A percentile compares a stretch with the other conserved stretches of the same genome.
phyloP scores from a whole-genome alignment of 2,888 invertebrate genomes.

The Melinaea marsaeus region DNA sequence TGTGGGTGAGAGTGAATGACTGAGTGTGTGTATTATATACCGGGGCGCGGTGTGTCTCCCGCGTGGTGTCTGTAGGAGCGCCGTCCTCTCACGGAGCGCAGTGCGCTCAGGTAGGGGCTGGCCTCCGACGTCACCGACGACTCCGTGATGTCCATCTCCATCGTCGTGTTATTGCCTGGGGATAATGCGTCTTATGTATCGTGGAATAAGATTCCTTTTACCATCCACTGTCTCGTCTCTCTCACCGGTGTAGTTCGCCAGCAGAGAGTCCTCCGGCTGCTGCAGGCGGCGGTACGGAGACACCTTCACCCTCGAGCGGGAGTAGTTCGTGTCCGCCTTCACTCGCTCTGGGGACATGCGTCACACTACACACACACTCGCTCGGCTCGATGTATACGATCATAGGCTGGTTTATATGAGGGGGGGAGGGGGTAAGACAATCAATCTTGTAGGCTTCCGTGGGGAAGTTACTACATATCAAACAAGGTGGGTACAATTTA shows the following conservation, averaged over 20 bases:
- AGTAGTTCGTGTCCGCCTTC: slow-evolving; percentile 67
- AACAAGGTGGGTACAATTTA: neutral
- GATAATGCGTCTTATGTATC: neutral
- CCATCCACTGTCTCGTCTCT: neutral
- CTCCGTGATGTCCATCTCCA: slow-evolving; percentile 73
- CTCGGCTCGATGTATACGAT: slow-evolving; percentile 28
- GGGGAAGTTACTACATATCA: too few relatives aligned
- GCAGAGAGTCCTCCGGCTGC: slow-evolving; percentile 38
- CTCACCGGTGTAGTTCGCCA: slow-evolving; percentile 67
- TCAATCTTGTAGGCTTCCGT: neutral
- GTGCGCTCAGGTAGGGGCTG: slow-evolving; percentile 48
- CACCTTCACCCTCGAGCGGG: slow-evolving; percentile 68
- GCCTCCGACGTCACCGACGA: slow-evolving; percentile 48
- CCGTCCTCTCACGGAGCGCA: slow-evolving; percentile 60
- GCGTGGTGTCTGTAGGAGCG: slow-evolving; percentile 60
- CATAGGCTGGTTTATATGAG: neutral
- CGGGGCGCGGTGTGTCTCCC: slow-evolving; percentile 39
- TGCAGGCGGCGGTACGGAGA: slow-evolving; percentile 61
- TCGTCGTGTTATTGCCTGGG: slow-evolving; percentile 70
- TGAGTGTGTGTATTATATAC: slow-evolving; percentile 5
- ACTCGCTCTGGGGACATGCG: slow-evolving; percentile 46
- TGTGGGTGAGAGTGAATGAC: slow-evolving; percentile 31
- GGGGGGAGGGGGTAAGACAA: neutral
- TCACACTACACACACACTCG: slow-evolving; percentile 51
- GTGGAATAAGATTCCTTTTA: neutral